phyloP scores from a whole-genome alignment of 2,888 invertebrate species.

The Brenthis hecate region DNA sequence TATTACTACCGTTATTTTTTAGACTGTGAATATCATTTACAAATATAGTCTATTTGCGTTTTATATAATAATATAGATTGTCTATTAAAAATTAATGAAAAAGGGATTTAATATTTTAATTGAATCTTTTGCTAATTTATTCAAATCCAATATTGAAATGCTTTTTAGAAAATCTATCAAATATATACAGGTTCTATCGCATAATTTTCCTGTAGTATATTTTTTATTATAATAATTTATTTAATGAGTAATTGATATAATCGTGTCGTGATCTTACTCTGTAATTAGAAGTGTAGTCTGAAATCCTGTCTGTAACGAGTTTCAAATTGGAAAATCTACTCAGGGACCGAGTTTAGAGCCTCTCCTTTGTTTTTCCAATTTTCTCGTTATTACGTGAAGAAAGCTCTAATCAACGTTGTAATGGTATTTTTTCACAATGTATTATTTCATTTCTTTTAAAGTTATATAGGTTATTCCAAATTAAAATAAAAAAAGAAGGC shows the following conservation, averaged over 20 bases:
- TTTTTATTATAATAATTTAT: not conserved
- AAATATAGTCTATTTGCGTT: too few species aligned
- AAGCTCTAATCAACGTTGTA: slow-evolving; percentile 28
- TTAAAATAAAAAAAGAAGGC: not conserved
- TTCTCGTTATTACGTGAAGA: slow-evolving; percentile 44
- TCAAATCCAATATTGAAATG: too few species aligned
- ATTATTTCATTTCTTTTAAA: not conserved
- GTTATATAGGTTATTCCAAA: not conserved
- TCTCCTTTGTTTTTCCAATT: slow-evolving; percentile 53
- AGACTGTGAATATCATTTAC: too few species aligned
- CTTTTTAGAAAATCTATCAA: too few species aligned
- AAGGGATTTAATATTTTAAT: too few species aligned
- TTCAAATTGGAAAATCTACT: slow-evolving; percentile 75
- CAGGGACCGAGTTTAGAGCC: slow-evolving; percentile 51
- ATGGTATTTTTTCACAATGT: slow-evolving; percentile 13
- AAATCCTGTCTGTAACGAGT: slow-evolving; percentile 57
- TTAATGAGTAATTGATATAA: not conserved
- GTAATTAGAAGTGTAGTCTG: slow-evolving; percentile 26
- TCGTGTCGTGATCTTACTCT: slow-evolving; percentile 26
- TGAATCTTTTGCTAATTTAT: too few species aligned
- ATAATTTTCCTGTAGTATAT: not conserved
- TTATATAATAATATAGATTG: too few species aligned
- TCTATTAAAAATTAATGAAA: too few species aligned
- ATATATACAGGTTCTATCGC: too few species aligned
- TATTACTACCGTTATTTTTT: too few species aligned